Evolutionary conservation across 2,113 vertebrate species (phyloP).

Genomic region (Plotosus lineatus): DNA sequence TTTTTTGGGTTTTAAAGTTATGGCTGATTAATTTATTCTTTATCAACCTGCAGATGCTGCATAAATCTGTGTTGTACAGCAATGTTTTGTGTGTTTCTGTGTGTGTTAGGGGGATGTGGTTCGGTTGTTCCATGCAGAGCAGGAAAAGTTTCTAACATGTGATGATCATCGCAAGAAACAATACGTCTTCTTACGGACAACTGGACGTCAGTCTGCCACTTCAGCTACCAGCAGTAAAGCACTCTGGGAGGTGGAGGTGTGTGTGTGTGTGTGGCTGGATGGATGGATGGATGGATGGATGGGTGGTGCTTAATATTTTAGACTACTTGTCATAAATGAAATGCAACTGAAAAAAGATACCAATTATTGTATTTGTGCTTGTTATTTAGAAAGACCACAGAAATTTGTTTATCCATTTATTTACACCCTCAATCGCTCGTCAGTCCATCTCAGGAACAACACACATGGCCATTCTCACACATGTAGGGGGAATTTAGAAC

Average conservation of each 20-base stretch:
- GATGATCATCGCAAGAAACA: slow-evolving; percentile 97
- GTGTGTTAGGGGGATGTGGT: slow-evolving; percentile 89
- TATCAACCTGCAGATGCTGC: not conserved
- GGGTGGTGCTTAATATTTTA: not conserved
- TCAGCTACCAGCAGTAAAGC: slow-evolving; percentile 98
- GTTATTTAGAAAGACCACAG: too few species aligned
- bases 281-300: not conserved
- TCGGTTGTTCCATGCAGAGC: slow-evolving; percentile 92
- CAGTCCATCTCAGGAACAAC: too few species aligned
- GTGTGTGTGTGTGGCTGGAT: slow-evolving; percentile 4
- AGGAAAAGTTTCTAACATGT: slow-evolving; percentile 98
- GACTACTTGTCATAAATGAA: too few species aligned
- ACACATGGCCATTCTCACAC: too few species aligned
- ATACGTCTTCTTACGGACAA: slow-evolving; percentile 94
- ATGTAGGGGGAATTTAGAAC: too few species aligned
- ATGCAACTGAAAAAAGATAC: too few species aligned
- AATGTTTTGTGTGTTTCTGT: slow-evolving; percentile 39
- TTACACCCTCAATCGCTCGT: too few species aligned
- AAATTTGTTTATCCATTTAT: too few species aligned
- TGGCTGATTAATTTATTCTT: not conserved
- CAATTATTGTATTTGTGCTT: too few species aligned
- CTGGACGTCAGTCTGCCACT: slow-evolving; percentile 91
- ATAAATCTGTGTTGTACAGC: not conserved
- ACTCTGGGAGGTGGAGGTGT: slow-evolving; percentile 96
- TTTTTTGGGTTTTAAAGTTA: too few species aligned